Evolutionary conservation across 2,113 vertebrate species (phyloP), one percentile per base, ranked within the genome.

Genomic region (Eublepharis macularius): DNA sequence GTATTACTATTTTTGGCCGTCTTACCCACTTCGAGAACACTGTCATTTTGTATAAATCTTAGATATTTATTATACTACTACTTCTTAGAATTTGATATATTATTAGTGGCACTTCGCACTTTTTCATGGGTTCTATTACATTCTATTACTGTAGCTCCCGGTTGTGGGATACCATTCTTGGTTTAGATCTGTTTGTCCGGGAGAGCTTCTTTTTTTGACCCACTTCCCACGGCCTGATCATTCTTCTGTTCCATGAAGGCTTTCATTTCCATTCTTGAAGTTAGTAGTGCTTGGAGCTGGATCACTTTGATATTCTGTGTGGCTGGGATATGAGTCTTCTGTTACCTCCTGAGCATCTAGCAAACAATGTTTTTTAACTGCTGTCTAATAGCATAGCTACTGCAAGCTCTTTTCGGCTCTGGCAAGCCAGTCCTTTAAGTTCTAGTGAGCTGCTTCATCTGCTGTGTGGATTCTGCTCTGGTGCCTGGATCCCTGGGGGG

Each of bases 191-290:
- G n/a, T n/a, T n/a, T n/a, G n/a, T n/a, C n/a, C n/a, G n/a, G n/a
- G n/a, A n/a, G n/a, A n/a, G n/a, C n/a, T n/a, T n/a, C n/a, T n/a
- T n/a, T n/a, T n/a, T n/a, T n/a, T n/a, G n/a, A n/a, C n/a, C n/a
- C n/a, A n/a, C n/a, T n/a, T n/a, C n/a, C n/a, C n/a, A n/a, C n/a
- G n/a, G n/a, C n/a, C n/a, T n/a, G n/a, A n/a, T n/a, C n/a, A 13
- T 16, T 9, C 2, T 85, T 72, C 1, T 73, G 6, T 19, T 89
- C 39, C 9, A 87, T 63, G 82, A 0, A 0, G 36, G 29, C 76
- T 81, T 12, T 65, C 51, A 47, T 34, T 34, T 80, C 77, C 41
- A n/a, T 74, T 41, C 19, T 54, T 66, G 80, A 87, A 90, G 74
- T 51, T 76, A 51, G 43, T 16, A 49, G 34, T 57, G 73, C 45